Conservation (phyloP, 23 tunicate species). For the Halocynthia aurantium region DNA sequence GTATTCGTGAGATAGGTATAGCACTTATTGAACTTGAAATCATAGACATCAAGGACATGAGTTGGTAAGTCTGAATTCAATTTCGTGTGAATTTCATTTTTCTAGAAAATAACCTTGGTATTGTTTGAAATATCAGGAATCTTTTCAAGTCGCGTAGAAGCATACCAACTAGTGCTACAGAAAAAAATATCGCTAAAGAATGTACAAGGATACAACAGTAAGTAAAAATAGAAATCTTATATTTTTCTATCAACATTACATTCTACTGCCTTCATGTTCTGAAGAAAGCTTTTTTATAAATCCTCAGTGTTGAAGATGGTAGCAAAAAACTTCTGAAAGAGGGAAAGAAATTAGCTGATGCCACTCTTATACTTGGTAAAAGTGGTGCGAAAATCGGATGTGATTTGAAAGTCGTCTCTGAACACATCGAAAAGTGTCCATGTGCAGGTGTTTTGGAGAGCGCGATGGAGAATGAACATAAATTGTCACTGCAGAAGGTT, state of each 20-base stretch:
- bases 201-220: conserved; percentile 71
- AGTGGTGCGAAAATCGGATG: conserved; percentile 45
- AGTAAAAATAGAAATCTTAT: background rate
- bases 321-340: conserved; percentile 57
- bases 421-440: no score
- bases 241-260: no score
- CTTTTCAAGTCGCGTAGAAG: conserved; percentile 27
- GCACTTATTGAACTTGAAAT: no score
- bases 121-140: conserved; percentile 21
- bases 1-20: no score
- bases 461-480: background rate
- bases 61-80: no score
- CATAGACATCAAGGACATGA: no score
- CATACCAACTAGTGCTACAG: conserved; percentile 38
- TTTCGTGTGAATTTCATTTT: no score
- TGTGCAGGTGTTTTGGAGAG: conserved; percentile 8
- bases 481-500: no score
- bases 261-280: no score
- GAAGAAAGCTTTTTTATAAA: background rate
- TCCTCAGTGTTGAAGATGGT: conserved; percentile 53
- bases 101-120: no score
- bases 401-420: conserved; percentile 19
- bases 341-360: conserved; percentile 37
- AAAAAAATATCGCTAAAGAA: conserved; percentile 80
- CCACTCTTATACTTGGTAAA: conserved; percentile 27